Percentiles rank a stretch among this genome's conserved stretches.
Conservation (phyloP, 2,888 invertebrate genomes). For the Andrena bucephala region DNA sequence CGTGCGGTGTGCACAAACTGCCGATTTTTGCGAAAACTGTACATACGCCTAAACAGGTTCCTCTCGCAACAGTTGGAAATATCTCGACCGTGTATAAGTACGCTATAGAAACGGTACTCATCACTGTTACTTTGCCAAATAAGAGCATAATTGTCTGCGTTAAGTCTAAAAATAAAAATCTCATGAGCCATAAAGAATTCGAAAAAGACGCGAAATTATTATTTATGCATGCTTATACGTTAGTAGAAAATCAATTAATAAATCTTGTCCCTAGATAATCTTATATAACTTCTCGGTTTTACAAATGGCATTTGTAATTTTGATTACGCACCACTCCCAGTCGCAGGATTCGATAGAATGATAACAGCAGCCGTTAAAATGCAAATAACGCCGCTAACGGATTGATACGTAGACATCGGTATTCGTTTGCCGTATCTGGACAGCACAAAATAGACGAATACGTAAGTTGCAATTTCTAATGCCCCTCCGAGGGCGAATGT, state of each 20-base stretch:
- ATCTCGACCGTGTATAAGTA: slow-evolving; percentile 83
- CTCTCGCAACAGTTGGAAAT: slow-evolving; percentile 83
- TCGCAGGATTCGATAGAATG: slow-evolving; percentile 68
- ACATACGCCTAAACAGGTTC: slow-evolving; percentile 85
- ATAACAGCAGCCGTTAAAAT: slow-evolving; percentile 81
- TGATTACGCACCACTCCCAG: slow-evolving; percentile 70
- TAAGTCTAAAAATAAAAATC: slow-evolving; percentile 63
- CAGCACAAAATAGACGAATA: slow-evolving; percentile 81
- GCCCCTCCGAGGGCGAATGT: slow-evolving; percentile 85
- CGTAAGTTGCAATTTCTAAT: slow-evolving; percentile 85
- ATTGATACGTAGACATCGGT: slow-evolving; percentile 84
- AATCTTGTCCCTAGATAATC: too few species aligned
- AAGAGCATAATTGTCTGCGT: slow-evolving; percentile 77
- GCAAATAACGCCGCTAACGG: slow-evolving; percentile 83
- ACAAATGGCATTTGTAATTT: background rate
- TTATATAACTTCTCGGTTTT: too few species aligned
- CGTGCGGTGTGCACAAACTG: slow-evolving; percentile 85
- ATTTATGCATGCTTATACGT: too few species aligned
- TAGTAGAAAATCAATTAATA: background rate
- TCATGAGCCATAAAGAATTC: background rate
- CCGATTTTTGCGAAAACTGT: slow-evolving; percentile 85
- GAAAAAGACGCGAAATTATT: too few species aligned
- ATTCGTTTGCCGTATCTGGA: slow-evolving; percentile 84
- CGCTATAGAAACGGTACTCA: slow-evolving; percentile 85
- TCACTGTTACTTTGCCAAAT: slow-evolving; percentile 84